Evolutionary conservation across 2,797 vertebrate species (phyloP), one percentile per base, ranked within the genome.

Genomic region (Pyrocephalus nanus): DNA sequence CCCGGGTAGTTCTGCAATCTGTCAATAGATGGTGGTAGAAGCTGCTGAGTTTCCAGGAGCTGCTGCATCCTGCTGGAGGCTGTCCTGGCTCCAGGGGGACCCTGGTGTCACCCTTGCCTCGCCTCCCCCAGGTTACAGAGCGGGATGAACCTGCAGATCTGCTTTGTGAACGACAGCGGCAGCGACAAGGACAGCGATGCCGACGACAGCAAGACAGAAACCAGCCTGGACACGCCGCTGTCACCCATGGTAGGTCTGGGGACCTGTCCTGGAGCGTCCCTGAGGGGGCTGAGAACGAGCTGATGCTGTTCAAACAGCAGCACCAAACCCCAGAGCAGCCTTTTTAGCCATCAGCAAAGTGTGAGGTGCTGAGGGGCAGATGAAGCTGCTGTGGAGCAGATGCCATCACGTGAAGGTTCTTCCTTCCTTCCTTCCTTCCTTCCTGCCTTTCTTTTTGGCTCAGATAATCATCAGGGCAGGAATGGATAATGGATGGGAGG

Each of bases 111-210:
- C 65, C 66, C 30, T 26, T 81, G 7, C 29, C 45, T 55, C 45
- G 38, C n/a, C 62, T 11, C 74, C 27, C 40, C 0, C 97, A 99
- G 99, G 88, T 96, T 99, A 45, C 99, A 99, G 97, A 99, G 99
- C 13, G 99, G 99, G 96, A 99, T 99, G 99, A 99, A 99, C 97
- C 98, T 99, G 80, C 99, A 99, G 97, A 99, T 99, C 91, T 99
- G 99, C 96, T 99, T 99, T 26, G 99, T 99, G 81, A 99, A 99
- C 6, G 99, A 99, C 98, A 99, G 99, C 0, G 98, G 99, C 96
- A 99, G 99, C 4, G 99, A 99, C 96, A 99, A 99, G 98, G 99
- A 99, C 98, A 99, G 99, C 1, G 99, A 99, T 65, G 99, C 98
- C 0, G 99, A 99, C 1, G 99, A 99, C 98, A 99, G 99, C 97